A percentile compares a stretch with the other conserved stretches of the same genome.
These are phyloP conservation scores for Mayetiola destructor DNA, from an alignment of 2,888 invertebrate genomes.

Conservation along the genomic window DNA sequence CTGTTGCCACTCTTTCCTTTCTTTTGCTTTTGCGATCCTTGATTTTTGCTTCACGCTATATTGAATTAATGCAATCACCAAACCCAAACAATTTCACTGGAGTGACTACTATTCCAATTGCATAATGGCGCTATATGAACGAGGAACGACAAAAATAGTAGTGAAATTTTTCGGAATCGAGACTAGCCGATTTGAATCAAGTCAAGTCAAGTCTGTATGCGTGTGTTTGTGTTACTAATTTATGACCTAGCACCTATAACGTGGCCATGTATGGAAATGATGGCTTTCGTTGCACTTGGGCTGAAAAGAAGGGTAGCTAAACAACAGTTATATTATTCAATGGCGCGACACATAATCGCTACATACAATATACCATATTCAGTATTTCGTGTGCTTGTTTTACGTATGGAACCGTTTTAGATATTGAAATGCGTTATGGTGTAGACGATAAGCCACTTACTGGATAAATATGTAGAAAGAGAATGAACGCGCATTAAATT, in stretches of 20 bases:
- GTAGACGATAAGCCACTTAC: slow-evolving; percentile 9
- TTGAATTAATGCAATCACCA: slow-evolving; percentile 1
- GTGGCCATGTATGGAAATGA: too few relatives aligned
- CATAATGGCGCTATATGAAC: too few relatives aligned
- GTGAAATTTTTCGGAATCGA: too few relatives aligned
- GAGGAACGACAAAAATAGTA: too few relatives aligned
- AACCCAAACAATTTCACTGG: too few relatives aligned
- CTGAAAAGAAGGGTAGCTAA: not conserved
- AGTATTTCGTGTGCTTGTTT: too few relatives aligned
- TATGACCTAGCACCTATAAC: slow-evolving; percentile 12
- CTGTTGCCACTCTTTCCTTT: not conserved
- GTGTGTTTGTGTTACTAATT: slow-evolving; percentile 11
- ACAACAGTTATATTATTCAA: not conserved
- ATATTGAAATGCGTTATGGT: not conserved
- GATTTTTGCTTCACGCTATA: too few relatives aligned
- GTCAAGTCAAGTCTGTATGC: too few relatives aligned
- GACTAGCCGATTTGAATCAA: too few relatives aligned
- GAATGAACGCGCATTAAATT: slow-evolving; percentile 4
- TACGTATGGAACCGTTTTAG: too few relatives aligned
- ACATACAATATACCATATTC: not conserved
- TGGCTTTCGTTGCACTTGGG: too few relatives aligned
- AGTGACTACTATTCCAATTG: too few relatives aligned
- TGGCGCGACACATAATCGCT: not conserved
- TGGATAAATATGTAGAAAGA: not conserved
- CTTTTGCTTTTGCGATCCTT: not conserved